These are phyloP conservation scores for Drosophila eohydei DNA, from an alignment of 2,888 invertebrate species.

Conservation along the genomic window DNA sequence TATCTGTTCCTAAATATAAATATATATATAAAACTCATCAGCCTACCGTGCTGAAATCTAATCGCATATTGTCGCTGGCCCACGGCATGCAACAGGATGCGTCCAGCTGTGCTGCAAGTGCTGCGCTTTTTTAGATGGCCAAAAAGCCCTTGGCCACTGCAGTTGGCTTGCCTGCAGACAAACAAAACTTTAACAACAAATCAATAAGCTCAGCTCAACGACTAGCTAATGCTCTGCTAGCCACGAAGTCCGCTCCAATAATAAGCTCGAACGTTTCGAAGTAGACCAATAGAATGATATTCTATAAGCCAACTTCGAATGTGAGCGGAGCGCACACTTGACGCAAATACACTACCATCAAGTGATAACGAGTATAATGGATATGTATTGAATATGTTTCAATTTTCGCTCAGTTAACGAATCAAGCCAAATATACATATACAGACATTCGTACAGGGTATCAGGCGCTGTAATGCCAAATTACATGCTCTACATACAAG, in stretches of 20 bases:
- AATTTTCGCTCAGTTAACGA: no score
- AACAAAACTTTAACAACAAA: slow-evolving; percentile 18
- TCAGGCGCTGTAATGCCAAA: not conserved
- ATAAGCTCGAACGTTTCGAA: not conserved
- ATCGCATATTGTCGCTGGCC: slow-evolving; percentile 11
- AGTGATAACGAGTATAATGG: not conserved
- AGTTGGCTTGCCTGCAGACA: slow-evolving; percentile 2
- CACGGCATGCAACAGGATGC: slow-evolving; percentile 46
- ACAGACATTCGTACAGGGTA: not conserved
- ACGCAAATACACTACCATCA: not conserved
- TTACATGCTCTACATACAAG: not conserved
- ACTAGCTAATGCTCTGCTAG: not conserved
- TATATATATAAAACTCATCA: not conserved
- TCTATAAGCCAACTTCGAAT: not conserved
- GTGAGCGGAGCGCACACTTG: not conserved
- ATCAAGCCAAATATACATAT: not conserved
- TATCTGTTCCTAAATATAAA: not conserved
- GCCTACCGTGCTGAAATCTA: slow-evolving; percentile 7
- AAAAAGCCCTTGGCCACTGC: slow-evolving; percentile 22
- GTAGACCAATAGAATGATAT: not conserved
- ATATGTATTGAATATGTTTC: not conserved
- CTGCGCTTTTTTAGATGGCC: slow-evolving; percentile 9
- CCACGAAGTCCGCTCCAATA: not conserved
- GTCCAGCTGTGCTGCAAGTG: not conserved
- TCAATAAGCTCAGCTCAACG: not conserved